phyloP scores from a whole-genome alignment of 92 coral and sea anemone genomes.

The Chrysogorgia sp. region DNA sequence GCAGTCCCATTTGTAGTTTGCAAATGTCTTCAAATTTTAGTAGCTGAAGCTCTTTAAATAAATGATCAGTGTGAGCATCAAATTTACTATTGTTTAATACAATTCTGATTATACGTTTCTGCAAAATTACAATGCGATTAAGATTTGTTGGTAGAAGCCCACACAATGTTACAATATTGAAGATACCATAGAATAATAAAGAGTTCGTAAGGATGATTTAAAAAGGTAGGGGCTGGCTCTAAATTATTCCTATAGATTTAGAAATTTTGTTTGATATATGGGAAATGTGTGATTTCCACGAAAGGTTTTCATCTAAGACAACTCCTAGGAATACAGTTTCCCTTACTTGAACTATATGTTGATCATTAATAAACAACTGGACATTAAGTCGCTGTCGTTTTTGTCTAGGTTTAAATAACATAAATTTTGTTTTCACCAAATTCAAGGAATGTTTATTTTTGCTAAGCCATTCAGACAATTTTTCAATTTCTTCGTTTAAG shows the following conservation, averaged over 20 bases:
- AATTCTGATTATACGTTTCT: too few species aligned
- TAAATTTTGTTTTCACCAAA: slow-evolving; percentile 35
- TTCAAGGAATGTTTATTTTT: slow-evolving; percentile 39
- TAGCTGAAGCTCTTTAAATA: neutral
- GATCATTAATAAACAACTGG: slow-evolving; percentile 28
- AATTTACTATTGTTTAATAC: neutral
- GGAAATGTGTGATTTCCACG: slow-evolving; percentile 43
- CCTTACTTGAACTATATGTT: slow-evolving; percentile 26
- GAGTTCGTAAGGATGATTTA: neutral
- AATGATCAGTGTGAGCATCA: neutral
- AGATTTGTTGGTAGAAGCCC: slow-evolving; percentile 42
- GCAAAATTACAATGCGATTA: neutral
- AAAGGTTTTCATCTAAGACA: slow-evolving; percentile 22
- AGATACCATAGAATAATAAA: slow-evolving; percentile 25
- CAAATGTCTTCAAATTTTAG: too few species aligned
- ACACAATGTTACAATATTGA: slow-evolving; percentile 38
- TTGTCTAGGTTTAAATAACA: slow-evolving; percentile 47
- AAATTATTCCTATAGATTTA: slow-evolving; percentile 25
- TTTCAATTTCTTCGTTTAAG: too few species aligned
- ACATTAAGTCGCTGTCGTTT: neutral
- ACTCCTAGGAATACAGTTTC: slow-evolving; percentile 49
- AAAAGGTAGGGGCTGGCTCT: slow-evolving; percentile 19
- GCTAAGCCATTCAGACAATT: too few species aligned
- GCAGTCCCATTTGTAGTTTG: too few species aligned
- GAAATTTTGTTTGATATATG: slow-evolving; percentile 27